Conservation (phyloP, 2,888 invertebrate genomes). For the Ichneumoninae sp. region DNA sequence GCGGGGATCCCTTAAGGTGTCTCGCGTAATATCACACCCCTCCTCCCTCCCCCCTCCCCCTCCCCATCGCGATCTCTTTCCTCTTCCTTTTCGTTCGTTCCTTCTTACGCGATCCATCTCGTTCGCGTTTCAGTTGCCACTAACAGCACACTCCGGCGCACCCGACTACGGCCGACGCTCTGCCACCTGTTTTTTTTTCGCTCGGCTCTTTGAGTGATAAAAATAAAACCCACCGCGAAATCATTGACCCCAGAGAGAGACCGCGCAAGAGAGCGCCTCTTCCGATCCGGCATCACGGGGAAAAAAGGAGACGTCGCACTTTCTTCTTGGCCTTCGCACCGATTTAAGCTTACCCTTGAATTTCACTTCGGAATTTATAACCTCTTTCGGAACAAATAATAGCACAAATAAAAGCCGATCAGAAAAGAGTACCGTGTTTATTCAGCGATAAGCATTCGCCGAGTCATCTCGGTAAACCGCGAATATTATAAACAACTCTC, state of each 20-base stretch:
- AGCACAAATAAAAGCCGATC: too few relatives aligned
- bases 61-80: slow-evolving; percentile 45
- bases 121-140: slow-evolving; percentile 46
- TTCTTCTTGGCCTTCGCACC: background rate
- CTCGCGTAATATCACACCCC: slow-evolving; percentile 75
- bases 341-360: slow-evolving; percentile 3
- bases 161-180: slow-evolving; percentile 53
- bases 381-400: background rate
- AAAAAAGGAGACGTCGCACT: background rate
- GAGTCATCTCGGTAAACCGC: background rate
- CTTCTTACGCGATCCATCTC: slow-evolving; percentile 39
- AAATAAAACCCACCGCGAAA: slow-evolving; percentile 51
- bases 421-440: background rate
- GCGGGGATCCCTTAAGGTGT: slow-evolving; percentile 77
- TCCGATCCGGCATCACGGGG: background rate
- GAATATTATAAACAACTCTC: slow-evolving; percentile 35
- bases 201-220: slow-evolving; percentile 44
- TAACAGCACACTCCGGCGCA: background rate
- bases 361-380: background rate
- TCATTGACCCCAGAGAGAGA: slow-evolving; percentile 49
- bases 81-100: slow-evolving; percentile 57
- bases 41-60: slow-evolving; percentile 63
- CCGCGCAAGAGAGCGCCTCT: background rate
- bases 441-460: background rate
- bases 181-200: slow-evolving; percentile 58